A percentile compares a stretch with the other conserved stretches of the same genome.
Conservation (phyloP, 2,797 vertebrate genomes). For the Petrocephalus schoutedeni region DNA sequence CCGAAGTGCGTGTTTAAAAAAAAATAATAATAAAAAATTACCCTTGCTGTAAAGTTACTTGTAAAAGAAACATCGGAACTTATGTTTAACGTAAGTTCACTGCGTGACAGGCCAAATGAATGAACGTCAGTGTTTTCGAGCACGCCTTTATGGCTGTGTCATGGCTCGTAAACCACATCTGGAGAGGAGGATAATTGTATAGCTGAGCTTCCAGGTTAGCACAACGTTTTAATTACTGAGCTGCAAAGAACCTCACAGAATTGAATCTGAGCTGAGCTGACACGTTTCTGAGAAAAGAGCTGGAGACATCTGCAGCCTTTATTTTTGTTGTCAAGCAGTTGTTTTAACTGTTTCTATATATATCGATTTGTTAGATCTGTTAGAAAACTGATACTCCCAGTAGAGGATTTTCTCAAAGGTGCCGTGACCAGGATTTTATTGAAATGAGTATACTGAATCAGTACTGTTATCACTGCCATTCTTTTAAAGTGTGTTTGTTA, state of each 20-base stretch:
- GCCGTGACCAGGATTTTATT: neutral
- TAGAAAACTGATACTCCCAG: neutral
- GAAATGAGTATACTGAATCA: neutral
- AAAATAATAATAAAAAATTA: neutral
- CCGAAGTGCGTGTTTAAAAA: neutral
- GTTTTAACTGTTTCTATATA: conserved; percentile 29
- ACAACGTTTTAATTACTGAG: conserved; percentile 36
- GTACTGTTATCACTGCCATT: neutral
- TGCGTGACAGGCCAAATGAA: neutral
- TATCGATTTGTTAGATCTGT: neutral
- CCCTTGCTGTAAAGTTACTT: neutral
- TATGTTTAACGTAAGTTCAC: neutral
- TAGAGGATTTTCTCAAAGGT: neutral
- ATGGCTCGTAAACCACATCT: conserved; percentile 27
- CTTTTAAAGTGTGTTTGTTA: neutral
- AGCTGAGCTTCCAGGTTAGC: conserved; percentile 27
- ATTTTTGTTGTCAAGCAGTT: conserved; percentile 23
- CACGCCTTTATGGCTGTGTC: conserved; percentile 29
- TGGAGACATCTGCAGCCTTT: conserved; percentile 22
- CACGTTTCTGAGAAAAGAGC: conserved; percentile 32
- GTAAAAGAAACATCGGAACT: neutral
- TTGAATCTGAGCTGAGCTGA: conserved; percentile 25
- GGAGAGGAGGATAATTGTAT: conserved; percentile 28
- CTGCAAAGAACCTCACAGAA: conserved; percentile 31
- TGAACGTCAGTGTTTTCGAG: conserved; percentile 22